These are phyloP conservation scores for Glaucidium brasilianum DNA, from an alignment of 2,113 vertebrate species.

Conservation along the genomic window DNA sequence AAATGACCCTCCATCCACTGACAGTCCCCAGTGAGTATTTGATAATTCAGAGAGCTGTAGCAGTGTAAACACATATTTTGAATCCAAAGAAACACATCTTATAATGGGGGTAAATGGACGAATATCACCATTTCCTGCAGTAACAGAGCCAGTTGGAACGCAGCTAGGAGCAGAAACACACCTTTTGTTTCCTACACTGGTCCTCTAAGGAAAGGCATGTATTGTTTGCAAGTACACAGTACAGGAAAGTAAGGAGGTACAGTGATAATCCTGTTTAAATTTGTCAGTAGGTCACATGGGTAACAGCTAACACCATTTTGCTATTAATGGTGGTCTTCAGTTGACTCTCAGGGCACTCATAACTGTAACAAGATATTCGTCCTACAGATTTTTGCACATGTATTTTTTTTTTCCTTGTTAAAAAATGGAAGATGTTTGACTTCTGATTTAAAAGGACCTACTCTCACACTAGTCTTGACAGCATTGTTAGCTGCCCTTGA, in stretches of 20 bases:
- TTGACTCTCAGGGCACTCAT: not conserved
- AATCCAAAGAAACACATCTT: not conserved
- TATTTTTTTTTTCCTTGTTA: not conserved
- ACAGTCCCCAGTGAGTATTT: not conserved
- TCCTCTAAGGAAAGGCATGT: not conserved
- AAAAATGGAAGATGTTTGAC: not conserved
- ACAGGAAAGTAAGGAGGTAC: not conserved
- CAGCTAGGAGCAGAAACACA: not conserved
- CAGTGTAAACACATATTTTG: not conserved
- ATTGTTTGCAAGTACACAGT: not conserved
- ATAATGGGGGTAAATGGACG: accelerated
- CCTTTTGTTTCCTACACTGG: not conserved
- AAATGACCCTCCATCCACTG: not conserved
- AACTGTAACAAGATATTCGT: not conserved
- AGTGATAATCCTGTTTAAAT: not conserved
- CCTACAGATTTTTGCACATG: not conserved
- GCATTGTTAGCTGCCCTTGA: not conserved
- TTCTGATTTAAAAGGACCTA: not conserved
- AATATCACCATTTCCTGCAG: not conserved
- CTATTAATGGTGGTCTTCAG: not conserved
- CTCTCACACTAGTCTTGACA: not conserved
- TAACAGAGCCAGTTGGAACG: not conserved
- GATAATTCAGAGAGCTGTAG: not conserved
- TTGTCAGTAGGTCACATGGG: not conserved
- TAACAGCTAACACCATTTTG: not conserved